Percentiles rank a stretch among this genome's conserved stretches.
Conservation (phyloP, 2,113 vertebrate genomes). For the Dasyurus viverrinus region DNA sequence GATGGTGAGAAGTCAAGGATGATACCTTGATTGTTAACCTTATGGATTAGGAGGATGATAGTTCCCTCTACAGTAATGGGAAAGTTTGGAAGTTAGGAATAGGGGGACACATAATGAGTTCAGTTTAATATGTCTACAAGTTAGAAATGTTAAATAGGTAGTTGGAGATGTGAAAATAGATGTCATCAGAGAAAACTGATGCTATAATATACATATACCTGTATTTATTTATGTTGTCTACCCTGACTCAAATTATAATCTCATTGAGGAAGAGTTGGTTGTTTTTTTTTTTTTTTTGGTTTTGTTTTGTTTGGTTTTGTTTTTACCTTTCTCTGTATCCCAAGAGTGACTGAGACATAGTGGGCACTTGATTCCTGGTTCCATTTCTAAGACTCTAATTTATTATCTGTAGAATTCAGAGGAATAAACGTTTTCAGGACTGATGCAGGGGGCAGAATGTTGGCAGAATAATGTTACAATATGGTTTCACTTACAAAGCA, state of each 20-base stretch:
- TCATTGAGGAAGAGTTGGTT: neutral
- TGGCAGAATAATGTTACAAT: neutral
- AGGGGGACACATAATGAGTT: neutral
- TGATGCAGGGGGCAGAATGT: neutral
- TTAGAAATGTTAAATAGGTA: neutral
- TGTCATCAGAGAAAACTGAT: neutral
- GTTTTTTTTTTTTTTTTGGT: neutral
- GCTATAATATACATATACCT: neutral
- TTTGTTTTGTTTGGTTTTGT: too few relatives aligned
- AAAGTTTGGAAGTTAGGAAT: neutral
- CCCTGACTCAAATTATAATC: neutral
- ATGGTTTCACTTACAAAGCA: neutral
- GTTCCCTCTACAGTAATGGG: neutral
- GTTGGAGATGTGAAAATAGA: neutral
- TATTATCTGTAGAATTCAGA: neutral
- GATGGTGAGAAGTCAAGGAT: neutral
- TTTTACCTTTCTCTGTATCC: neutral
- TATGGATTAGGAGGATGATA: neutral
- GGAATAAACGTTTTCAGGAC: neutral
- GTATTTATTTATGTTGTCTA: neutral
- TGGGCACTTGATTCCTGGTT: neutral
- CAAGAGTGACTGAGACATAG: neutral
- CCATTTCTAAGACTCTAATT: neutral
- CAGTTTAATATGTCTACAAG: neutral
- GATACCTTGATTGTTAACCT: neutral